Percentiles rank a stretch among this genome's conserved stretches.
phyloP scores from a whole-genome alignment of 1,140 invertebrate species.

The Phymorhynchus buccinoides region DNA sequence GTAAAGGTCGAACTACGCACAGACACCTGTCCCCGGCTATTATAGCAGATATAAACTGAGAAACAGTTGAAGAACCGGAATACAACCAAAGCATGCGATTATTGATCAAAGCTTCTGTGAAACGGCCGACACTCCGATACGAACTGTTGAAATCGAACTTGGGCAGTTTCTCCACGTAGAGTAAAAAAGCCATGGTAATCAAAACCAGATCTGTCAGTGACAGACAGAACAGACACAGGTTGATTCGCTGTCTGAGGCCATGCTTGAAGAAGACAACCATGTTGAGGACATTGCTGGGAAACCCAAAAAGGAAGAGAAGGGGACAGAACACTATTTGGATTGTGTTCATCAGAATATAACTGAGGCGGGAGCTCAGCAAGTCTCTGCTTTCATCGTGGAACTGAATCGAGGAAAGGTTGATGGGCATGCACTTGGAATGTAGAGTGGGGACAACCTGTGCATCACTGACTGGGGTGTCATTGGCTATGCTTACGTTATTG shows the following conservation, averaged over 20 bases:
- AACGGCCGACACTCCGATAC: background rate
- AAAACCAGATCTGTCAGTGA: background rate
- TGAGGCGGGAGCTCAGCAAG: background rate
- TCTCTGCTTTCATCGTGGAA: background rate
- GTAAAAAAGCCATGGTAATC: background rate
- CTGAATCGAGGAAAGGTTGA: background rate
- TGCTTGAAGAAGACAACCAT: constrained; percentile 20
- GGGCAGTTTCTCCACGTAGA: background rate
- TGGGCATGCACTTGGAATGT: background rate
- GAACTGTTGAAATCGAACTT: too few species aligned
- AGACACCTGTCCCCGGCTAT: too few species aligned
- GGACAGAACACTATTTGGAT: background rate
- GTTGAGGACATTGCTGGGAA: constrained; percentile 1
- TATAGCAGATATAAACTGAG: too few species aligned
- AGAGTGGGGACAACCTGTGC: too few species aligned
- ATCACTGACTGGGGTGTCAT: too few species aligned
- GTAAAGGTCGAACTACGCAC: too few species aligned
- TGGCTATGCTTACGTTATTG: too few species aligned
- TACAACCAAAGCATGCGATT: too few species aligned
- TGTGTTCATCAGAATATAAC: background rate
- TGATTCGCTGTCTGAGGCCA: constrained; percentile 5
- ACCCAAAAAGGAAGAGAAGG: constrained; percentile 1
- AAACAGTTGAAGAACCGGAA: too few species aligned
- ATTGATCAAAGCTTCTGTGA: too few species aligned
- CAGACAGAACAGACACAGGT: constrained; percentile 19